Evolutionary conservation across 2,113 vertebrate genomes (phyloP), one percentile per base, ranked within the genome.

Genomic region (Aldabrachelys gigantea): DNA sequence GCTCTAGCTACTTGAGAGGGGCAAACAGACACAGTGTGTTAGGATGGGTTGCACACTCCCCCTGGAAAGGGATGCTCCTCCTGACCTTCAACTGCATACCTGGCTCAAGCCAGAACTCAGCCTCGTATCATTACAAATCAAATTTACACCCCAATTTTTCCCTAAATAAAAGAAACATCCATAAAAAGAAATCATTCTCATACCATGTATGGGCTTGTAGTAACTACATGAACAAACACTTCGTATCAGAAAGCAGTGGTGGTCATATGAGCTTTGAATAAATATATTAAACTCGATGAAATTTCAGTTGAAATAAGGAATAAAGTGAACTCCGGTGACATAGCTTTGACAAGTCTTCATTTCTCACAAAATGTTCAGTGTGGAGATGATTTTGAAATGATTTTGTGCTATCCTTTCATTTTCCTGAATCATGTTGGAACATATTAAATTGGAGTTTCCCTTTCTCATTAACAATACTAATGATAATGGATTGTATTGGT

Each of bases 341-440:
- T 1, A 7, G 41, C 21, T 85, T 69, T 7, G 80, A 41, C 6
- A 95, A 96, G 82, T 41, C 44, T 2, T 24, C 0, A 0, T 0
- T 2, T 84, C 49, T 83, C 81, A 16, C 6, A 82, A 85, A 91
- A 89, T 38, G 59, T 1, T 82, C 22, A 6, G 2, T 38, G 83
- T 65, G 84, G 81, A 91, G 94, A 85, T 19, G 84, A 75, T 7
- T 69, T 24, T 5, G 72, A 91, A 87, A 69, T 5, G 0, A 44
- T 59, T 54, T 7, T 47, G 5, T 49, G 25, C 14, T 83, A 54
- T 21, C 1, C 0, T 81, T 94, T 90, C 0, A 38, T 31, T 91
- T 87, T 10, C 49, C 8, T 27, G 16, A 93, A 22, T n/a, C 38
- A 81, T 35, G 50, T 38, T 80, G 56, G 25, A 96, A 92, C 14